Conservation (phyloP, 2,888 invertebrate genomes). For the Petrophora chlorosata region DNA sequence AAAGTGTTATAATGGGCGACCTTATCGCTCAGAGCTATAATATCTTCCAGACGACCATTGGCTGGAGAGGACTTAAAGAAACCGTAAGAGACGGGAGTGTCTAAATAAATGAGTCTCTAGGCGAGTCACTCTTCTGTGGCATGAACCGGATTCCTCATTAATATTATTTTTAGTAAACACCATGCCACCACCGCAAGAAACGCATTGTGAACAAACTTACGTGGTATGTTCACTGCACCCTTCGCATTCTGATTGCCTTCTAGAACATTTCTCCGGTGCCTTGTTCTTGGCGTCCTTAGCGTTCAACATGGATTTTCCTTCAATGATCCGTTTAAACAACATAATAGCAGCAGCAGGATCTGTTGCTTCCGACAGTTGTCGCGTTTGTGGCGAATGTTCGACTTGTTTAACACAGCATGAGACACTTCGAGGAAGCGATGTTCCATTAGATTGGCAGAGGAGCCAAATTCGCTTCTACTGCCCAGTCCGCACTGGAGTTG, state of each 20-base stretch:
- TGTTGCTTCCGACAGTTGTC: conserved; percentile 79
- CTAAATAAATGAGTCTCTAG: too few relatives aligned
- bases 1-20: too few relatives aligned
- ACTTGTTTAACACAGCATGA: conserved; percentile 68
- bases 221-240: conserved; percentile 76
- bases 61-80: too few relatives aligned
- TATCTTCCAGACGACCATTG: too few relatives aligned
- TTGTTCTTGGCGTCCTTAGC: conserved; percentile 57
- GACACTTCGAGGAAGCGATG: conserved; percentile 72
- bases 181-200: conserved; percentile 1
- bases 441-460: conserved; percentile 81
- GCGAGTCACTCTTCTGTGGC: too few relatives aligned
- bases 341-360: conserved; percentile 78
- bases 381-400: conserved; percentile 76
- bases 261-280: conserved; percentile 73
- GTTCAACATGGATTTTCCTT: conserved; percentile 83
- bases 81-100: too few relatives aligned
- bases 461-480: conserved; percentile 74
- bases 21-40: too few relatives aligned
- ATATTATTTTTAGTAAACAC: too few relatives aligned
- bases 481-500: conserved; percentile 62
- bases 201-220: conserved; percentile 57
- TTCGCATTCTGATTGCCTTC: conserved; percentile 77
- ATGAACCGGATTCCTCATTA: too few relatives aligned
- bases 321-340: conserved; percentile 84